These are phyloP conservation scores for Micrasema longulum DNA, from an alignment of 1,140 invertebrate species.

Conservation along the genomic window DNA sequence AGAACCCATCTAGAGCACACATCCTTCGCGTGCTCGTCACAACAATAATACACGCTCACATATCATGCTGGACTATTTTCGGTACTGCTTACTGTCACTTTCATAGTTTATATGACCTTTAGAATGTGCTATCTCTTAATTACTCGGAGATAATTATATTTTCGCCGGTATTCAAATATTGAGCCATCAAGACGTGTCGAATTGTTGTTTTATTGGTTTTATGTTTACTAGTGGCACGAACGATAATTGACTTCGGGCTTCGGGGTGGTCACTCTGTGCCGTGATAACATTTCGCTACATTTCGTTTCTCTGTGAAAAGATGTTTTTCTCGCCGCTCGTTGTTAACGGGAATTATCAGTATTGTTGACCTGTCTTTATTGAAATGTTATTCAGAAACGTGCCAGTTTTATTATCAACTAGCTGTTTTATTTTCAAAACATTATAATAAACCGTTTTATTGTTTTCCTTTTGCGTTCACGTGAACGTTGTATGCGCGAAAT, in stretches of 20 bases:
- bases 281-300: too few relatives aligned
- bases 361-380: slow-evolving; percentile 17
- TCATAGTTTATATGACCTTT: not conserved
- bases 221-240: too few relatives aligned
- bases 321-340: slow-evolving; percentile 1
- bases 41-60: slow-evolving; percentile 3
- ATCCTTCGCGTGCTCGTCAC: slow-evolving; percentile 27
- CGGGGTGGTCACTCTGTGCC: too few relatives aligned
- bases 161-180: too few relatives aligned
- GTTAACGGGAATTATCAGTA: slow-evolving; percentile 11
- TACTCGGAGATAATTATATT: too few relatives aligned
- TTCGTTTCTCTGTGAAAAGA: slow-evolving; percentile 2
- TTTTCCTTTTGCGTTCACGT: slow-evolving; percentile 17
- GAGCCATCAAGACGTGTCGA: too few relatives aligned
- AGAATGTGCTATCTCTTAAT: not conserved
- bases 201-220: too few relatives aligned
- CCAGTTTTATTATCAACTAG: not conserved
- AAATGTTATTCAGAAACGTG: slow-evolving; percentile 13
- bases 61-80: not conserved
- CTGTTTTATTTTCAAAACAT: slow-evolving; percentile 23
- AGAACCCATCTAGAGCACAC: slow-evolving; percentile 22
- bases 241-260: too few relatives aligned
- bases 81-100: not conserved
- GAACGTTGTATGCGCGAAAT: slow-evolving; percentile 1
- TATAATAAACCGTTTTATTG: slow-evolving; percentile 19